Base-by-base conservation (phyloP, 2,113 vertebrate genomes). In the Lamprotornis superbus region DNA sequence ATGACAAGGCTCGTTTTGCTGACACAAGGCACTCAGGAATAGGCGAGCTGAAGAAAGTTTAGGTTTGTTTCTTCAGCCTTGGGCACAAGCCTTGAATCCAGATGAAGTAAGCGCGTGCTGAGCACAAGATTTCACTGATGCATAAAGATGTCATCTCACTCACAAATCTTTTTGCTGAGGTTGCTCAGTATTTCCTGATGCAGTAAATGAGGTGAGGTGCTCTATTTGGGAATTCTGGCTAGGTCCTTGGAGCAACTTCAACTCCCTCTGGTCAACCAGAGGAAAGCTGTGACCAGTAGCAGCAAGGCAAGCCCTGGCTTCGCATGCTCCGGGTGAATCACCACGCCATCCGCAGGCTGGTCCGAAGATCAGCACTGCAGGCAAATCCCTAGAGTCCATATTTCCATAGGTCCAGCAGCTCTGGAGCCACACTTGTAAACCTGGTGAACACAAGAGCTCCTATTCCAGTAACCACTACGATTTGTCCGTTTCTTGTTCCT, bases 51-150 rank as follows among this genome's bases (percentile, higher is more conserved):
- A 80, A 96, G 71, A 94, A 92, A 93, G 85, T 87, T 86, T 88
- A 80, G 55, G 84, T 95, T 94, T 92, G 92, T 96, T 95, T 96
- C 87, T 88, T 94, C 90, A 94, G 88, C 83, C 92, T 91, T 94
- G 92, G 95, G 95, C 55, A 67, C 61, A 74, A 93, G 85, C 85
- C 79, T 95, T 78, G 88, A 93, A 93, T 86, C 59, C 77, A 83
- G 88, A 88, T 93, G 94, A 97, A 94, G 73, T 75, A 92, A 96
- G 87, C 1, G 31, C 2, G 18, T 25, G 2, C 76, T 59, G 64
- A 93, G 64, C 52, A 30, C 47, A 95, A 87, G 74, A 93, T 86
- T 84, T 93, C 83, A 81, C 59, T 68, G 57, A 24, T 57, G 69
- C 61, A 70, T 88, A 82, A 92, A 90, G 88, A 93, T 83, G 77